Conservation (phyloP, 2,888 invertebrate genomes). For the Andrena bucephala region DNA sequence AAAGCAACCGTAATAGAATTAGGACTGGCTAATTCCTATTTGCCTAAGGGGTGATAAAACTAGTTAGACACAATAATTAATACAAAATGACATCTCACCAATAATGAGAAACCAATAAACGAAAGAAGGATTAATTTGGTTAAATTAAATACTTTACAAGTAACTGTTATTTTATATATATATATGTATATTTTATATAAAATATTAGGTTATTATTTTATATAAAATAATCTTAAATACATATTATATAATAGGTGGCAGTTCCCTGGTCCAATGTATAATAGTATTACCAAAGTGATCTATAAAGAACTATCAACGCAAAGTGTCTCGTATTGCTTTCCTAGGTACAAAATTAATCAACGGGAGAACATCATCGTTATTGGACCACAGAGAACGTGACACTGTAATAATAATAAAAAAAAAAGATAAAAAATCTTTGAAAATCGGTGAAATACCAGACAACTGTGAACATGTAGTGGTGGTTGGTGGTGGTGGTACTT, state of each 20-base stretch:
- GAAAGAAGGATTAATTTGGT: constrained; percentile 76
- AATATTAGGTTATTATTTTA: constrained; percentile 22
- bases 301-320: constrained; percentile 14
- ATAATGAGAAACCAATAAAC: constrained; percentile 78
- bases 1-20: constrained; percentile 79
- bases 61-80: constrained; percentile 81
- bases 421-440: constrained; percentile 79
- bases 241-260: constrained; percentile 60
- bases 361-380: constrained; percentile 5
- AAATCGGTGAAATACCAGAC: constrained; percentile 84
- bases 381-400: constrained; percentile 59
- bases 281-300: constrained; percentile 16
- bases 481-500: constrained; percentile 82
- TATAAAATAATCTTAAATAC: constrained; percentile 55
- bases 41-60: constrained; percentile 80
- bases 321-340: constrained; percentile 13
- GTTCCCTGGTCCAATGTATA: constrained; percentile 58
- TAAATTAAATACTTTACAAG: constrained; percentile 72
- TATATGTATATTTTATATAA: constrained; percentile 49
- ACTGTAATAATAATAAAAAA: constrained; percentile 46
- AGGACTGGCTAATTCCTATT: constrained; percentile 80
- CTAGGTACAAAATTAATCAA: constrained; percentile 6
- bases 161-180: constrained; percentile 68
- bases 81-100: constrained; percentile 80
- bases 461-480: constrained; percentile 85